These are phyloP conservation scores for Caenorhabditis sp. DNA, from an alignment of 2,888 invertebrate species.

Conservation along the genomic window DNA sequence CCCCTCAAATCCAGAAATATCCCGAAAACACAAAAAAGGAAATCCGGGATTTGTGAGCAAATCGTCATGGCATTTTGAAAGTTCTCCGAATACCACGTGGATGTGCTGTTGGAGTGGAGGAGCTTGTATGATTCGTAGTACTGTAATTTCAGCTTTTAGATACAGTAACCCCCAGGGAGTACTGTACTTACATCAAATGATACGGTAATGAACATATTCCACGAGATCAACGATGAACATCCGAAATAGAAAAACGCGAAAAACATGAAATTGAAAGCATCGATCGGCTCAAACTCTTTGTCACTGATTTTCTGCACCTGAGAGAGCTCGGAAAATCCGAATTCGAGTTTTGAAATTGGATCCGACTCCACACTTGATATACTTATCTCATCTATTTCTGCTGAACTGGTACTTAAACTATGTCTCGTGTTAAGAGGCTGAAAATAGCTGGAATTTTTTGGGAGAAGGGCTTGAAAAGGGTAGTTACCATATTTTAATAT, in stretches of 20 bases:
- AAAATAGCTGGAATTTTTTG: too few species aligned
- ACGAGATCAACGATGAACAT: conserved; percentile 90
- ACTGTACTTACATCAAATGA: conserved; percentile 49
- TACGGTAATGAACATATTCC: conserved; percentile 97
- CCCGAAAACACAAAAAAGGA: conserved; percentile 71
- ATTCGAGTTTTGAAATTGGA: background rate
- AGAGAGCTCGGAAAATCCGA: background rate
- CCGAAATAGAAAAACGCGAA: conserved; percentile 81
- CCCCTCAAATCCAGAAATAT: conserved; percentile 75
- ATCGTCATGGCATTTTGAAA: conserved; percentile 87
- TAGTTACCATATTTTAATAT: too few species aligned
- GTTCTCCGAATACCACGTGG: conserved; percentile 77
- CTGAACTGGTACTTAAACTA: too few species aligned
- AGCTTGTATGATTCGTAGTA: conserved; percentile 86
- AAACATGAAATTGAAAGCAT: background rate
- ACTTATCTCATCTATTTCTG: too few species aligned
- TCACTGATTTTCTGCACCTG: background rate
- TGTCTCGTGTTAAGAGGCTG: too few species aligned
- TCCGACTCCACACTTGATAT: too few species aligned
- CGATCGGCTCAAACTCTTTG: background rate
- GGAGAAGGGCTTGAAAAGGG: too few species aligned
- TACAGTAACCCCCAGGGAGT: too few species aligned
- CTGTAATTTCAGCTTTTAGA: conserved; percentile 47
- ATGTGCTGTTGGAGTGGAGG: conserved; percentile 15
- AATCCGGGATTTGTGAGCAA: conserved; percentile 90